phyloP scores from a whole-genome alignment of 2,113 vertebrate species.

The Podarcis raffonei region DNA sequence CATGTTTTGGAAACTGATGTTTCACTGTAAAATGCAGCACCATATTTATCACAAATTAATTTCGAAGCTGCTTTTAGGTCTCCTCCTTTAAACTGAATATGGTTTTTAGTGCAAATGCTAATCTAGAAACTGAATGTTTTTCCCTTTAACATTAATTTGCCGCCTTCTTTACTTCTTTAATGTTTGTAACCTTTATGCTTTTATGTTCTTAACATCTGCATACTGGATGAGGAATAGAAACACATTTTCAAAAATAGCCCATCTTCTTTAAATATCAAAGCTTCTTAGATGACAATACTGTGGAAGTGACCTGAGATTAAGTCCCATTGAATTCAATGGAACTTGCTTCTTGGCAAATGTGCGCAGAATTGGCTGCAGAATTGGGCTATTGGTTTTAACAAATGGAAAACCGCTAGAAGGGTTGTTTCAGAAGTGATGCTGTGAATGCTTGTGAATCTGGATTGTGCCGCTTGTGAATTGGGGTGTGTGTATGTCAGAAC shows the following conservation, averaged over 20 bases:
- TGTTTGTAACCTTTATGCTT: not conserved
- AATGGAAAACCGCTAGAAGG: too few relatives aligned
- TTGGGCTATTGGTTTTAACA: not conserved
- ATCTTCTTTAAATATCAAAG: not conserved
- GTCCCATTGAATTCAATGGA: not conserved
- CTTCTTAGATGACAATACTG: not conserved
- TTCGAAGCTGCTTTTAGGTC: not conserved
- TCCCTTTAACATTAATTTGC: not conserved
- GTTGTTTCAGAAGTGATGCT: not conserved
- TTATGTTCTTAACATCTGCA: not conserved
- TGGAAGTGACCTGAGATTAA: not conserved
- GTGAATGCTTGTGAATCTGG: not conserved
- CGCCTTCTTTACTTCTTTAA: not conserved
- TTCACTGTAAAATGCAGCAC: not conserved
- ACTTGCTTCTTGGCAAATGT: not conserved
- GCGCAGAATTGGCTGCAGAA: not conserved
- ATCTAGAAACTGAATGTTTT: not conserved
- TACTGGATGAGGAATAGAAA: not conserved
- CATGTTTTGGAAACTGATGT: not conserved
- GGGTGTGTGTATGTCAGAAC: not conserved
- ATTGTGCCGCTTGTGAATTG: not conserved
- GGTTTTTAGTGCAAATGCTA: not conserved
- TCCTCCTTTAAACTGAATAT: not conserved
- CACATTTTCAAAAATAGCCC: not conserved
- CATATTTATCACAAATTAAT: not conserved